A percentile compares a stretch with the other conserved stretches of the same genome.
Conservation (phyloP, 1,140 invertebrate genomes). For the Chironomus striatipennis region DNA sequence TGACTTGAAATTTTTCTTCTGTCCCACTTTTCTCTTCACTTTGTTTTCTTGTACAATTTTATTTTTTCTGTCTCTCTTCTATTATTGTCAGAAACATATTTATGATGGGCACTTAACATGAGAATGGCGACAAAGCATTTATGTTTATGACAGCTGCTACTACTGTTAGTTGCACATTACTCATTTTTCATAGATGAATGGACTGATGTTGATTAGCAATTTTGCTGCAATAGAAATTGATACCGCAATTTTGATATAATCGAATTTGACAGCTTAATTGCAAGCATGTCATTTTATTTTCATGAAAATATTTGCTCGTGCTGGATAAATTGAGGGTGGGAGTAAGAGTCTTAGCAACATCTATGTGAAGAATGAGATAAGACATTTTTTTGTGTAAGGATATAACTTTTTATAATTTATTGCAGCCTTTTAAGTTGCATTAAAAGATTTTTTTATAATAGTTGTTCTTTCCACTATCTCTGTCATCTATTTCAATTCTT, state of each 20-base stretch:
- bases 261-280: conserved; percentile 1
- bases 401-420: conserved; percentile 13
- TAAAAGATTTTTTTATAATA: background rate
- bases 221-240: background rate
- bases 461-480: background rate
- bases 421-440: background rate
- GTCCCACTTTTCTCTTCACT: no score
- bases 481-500: background rate
- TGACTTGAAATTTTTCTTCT: background rate
- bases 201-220: background rate
- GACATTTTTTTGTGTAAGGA: background rate
- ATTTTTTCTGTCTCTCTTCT: no score
- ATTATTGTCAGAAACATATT: background rate
- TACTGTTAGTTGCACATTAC: conserved; percentile 4
- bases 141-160: background rate
- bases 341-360: background rate
- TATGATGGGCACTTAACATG: background rate
- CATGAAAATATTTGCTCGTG: no score
- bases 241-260: background rate
- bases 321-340: background rate
- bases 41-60: no score
- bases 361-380: background rate
- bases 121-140: conserved; percentile 1
- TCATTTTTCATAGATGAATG: conserved; percentile 7
- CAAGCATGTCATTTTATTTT: background rate